These are phyloP conservation scores for Macrocentrus cingulum DNA, from an alignment of 1,140 invertebrate species.

Conservation along the genomic window DNA sequence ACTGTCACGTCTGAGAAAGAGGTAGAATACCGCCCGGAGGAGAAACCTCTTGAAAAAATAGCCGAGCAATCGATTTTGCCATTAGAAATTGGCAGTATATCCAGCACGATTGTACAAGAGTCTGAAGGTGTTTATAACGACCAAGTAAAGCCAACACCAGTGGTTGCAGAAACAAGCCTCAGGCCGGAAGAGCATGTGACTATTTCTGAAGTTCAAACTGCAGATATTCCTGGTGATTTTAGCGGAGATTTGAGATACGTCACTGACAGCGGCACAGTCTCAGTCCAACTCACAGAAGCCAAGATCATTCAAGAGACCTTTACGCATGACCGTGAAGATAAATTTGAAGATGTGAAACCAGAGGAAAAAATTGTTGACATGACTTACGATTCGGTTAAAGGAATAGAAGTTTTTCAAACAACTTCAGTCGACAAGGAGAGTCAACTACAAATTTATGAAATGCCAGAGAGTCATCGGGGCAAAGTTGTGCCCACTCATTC, in stretches of 20 bases:
- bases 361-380: constrained; percentile 50
- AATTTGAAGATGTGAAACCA: constrained; percentile 46
- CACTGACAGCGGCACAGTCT: constrained; percentile 57
- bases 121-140: constrained; percentile 59
- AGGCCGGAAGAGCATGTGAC: constrained; percentile 61
- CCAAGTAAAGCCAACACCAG: constrained; percentile 52
- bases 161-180: constrained; percentile 58
- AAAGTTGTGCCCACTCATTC: constrained; percentile 60
- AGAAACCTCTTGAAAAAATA: constrained; percentile 54
- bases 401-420: constrained; percentile 60
- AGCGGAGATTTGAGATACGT: constrained; percentile 59
- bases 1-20: constrained; percentile 65
- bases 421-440: constrained; percentile 64
- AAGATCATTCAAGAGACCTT: constrained; percentile 62
- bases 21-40: constrained; percentile 52
- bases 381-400: constrained; percentile 52
- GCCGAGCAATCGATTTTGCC: constrained; percentile 58
- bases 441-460: constrained; percentile 51
- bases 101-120: constrained; percentile 61
- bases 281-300: constrained; percentile 61
- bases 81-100: constrained; percentile 61
- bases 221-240: constrained; percentile 61
- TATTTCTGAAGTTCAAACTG: constrained; percentile 61
- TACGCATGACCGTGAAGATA: constrained; percentile 60
- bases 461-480: constrained; percentile 62